A percentile compares a stretch with the other conserved stretches of the same genome.
These are phyloP conservation scores for Indri indri DNA, from an alignment of 2,113 vertebrate genomes.

Conservation along the genomic window DNA sequence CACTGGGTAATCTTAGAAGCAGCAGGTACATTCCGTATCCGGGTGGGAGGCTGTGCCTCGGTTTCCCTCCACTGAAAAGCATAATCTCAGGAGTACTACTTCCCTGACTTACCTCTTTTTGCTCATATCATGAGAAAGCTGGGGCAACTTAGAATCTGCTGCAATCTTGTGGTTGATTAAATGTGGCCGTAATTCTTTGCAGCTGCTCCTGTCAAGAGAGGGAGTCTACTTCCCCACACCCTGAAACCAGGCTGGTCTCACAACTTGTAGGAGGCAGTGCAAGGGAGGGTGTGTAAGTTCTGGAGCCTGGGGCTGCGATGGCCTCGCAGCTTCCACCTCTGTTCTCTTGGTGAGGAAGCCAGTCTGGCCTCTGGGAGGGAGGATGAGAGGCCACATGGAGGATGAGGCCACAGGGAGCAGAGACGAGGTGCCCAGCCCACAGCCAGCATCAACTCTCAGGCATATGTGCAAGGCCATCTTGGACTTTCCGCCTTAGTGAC, in stretches of 20 bases:
- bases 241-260: background rate
- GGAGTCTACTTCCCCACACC: background rate
- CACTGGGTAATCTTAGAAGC: accelerated
- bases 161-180: background rate
- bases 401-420: background rate
- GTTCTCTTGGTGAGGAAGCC: background rate
- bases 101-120: background rate
- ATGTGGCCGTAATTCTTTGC: background rate
- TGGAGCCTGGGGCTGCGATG: background rate
- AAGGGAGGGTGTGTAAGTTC: background rate
- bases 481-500: background rate
- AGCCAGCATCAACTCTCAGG: background rate
- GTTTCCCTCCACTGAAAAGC: background rate
- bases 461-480: background rate
- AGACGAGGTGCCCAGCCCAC: accelerated
- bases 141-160: background rate
- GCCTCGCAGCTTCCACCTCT: background rate
- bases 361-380: background rate
- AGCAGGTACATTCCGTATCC: background rate
- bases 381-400: background rate
- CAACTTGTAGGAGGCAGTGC: background rate
- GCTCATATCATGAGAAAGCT: background rate
- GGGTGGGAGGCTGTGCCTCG: background rate
- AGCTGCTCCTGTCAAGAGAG: background rate
- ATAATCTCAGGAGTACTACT: background rate